Percentiles rank a stretch among this genome's conserved stretches.
Conservation (phyloP, 1,140 invertebrate species). For the Brachionus asplanchnoidis region DNA sequence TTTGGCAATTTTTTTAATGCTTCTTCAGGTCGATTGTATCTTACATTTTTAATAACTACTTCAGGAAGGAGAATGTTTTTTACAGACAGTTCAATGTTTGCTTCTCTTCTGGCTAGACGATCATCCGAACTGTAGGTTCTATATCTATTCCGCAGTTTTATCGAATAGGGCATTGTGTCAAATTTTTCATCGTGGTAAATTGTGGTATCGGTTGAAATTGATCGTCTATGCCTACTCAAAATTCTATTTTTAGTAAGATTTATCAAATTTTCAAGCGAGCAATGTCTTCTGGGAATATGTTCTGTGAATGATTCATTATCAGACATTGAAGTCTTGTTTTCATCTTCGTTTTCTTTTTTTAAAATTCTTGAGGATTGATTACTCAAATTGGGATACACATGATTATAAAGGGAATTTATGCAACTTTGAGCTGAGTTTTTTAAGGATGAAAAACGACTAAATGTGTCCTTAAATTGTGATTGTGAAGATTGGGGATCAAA, state of each 20-base stretch:
- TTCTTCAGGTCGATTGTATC: neutral
- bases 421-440: neutral
- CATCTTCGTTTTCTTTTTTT: neutral
- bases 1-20: neutral
- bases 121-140: neutral
- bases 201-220: neutral
- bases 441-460: neutral
- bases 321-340: neutral
- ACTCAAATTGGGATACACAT: neutral
- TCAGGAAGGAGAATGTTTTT: slow-evolving; percentile 9
- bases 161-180: neutral
- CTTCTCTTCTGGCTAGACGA: neutral
- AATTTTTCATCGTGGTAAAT: neutral
- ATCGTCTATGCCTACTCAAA: neutral
- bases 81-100: neutral
- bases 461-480: neutral
- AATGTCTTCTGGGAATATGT: neutral
- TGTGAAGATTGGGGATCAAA: neutral
- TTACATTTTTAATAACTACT: neutral
- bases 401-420: neutral
- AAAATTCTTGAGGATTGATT: neutral
- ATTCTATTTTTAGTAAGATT: neutral
- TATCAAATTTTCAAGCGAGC: neutral
- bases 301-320: neutral
- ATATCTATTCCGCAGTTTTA: neutral